Evolutionary conservation across 2,888 invertebrate species (phyloP).

Genomic region (Apodemia zela): DNA sequence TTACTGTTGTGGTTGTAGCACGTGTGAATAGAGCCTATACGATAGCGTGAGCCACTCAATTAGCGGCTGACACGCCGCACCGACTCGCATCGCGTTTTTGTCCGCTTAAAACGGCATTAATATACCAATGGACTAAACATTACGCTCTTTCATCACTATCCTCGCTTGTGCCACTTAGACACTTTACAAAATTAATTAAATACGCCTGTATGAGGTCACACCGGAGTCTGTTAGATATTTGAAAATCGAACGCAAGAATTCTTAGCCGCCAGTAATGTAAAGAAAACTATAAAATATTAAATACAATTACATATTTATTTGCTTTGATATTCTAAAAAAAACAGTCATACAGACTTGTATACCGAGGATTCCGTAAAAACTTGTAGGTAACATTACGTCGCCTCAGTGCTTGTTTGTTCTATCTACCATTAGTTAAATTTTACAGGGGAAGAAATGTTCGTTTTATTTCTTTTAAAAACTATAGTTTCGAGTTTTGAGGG

Average conservation of each 20-base stretch:
- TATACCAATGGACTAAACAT: conserved; percentile 62
- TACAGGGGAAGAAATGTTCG: no score
- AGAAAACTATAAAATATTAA: no score
- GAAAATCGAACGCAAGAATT: conserved; percentile 38
- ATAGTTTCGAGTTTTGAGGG: no score
- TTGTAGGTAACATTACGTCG: no score
- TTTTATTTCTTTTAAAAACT: no score
- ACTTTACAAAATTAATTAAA: conserved; percentile 27
- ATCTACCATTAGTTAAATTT: no score
- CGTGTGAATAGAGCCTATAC: conserved; percentile 46
- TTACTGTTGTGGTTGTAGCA: conserved; percentile 42
- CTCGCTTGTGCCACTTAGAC: conserved; percentile 31
- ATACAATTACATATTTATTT: no score
- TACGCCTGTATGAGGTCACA: conserved; percentile 18
- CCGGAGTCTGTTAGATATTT: conserved; percentile 23
- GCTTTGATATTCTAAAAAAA: no score
- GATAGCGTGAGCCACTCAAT: conserved; percentile 73
- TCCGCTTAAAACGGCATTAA: conserved; percentile 61
- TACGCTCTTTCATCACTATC: conserved; percentile 47
- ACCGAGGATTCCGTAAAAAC: no score
- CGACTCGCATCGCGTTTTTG: conserved; percentile 64
- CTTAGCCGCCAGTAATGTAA: not conserved
- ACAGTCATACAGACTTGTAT: no score
- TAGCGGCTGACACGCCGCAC: conserved; percentile 64
- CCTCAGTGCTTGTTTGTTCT: no score